Evolutionary conservation across 2,113 vertebrate species (phyloP).

Genomic region (Rafetus swinhoei): DNA sequence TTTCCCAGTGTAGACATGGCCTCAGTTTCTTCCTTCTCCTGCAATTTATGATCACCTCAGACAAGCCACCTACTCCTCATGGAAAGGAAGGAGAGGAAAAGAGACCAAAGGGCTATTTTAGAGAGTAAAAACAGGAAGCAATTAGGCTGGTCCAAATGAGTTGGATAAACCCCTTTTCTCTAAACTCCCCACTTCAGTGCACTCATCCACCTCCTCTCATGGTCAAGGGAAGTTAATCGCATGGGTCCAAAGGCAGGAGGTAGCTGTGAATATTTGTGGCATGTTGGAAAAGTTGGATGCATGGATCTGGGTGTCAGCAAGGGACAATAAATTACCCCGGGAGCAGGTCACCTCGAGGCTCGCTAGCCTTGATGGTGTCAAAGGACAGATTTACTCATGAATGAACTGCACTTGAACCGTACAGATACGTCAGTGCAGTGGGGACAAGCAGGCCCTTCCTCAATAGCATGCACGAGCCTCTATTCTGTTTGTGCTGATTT

Average conservation of each 20-base stretch:
- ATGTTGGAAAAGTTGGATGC: conserved; percentile 8
- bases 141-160: background rate
- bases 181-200: background rate
- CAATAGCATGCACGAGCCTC: background rate
- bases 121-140: conserved; percentile 29
- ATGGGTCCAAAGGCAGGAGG: background rate
- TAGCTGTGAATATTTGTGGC: background rate
- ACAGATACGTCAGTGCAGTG: background rate
- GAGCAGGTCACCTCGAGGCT: background rate
- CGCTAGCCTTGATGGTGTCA: background rate
- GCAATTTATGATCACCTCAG: background rate
- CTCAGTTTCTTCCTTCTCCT: conserved; percentile 4
- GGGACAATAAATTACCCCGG: conserved; percentile 3
- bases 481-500: background rate
- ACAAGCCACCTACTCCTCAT: background rate
- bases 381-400: background rate
- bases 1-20: too few species aligned
- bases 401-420: background rate
- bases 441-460: conserved; percentile 21
- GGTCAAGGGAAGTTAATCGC: background rate
- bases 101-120: conserved; percentile 12
- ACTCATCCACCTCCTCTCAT: background rate
- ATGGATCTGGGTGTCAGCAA: conserved; percentile 24
- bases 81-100: background rate
- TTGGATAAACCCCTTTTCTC: background rate